These are phyloP conservation scores for Sylvietta virens DNA, from an alignment of 2,113 vertebrate genomes.

Conservation along the genomic window DNA sequence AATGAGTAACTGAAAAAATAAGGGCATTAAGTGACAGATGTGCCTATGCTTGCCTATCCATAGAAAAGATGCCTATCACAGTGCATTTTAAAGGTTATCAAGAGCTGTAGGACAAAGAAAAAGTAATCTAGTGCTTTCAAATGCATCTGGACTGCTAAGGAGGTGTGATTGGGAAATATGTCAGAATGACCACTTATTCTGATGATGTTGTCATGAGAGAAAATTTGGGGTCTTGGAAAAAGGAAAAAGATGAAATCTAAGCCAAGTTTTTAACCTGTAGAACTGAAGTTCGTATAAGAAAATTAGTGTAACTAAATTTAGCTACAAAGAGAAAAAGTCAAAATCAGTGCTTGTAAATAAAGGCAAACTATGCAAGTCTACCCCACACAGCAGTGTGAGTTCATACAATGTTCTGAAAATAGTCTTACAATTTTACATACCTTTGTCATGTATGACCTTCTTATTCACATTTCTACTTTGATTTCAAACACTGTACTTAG, in stretches of 20 bases:
- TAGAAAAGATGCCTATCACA: neutral
- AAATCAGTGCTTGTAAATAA: neutral
- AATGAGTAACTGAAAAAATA: neutral
- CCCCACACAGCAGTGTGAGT: fast-evolving
- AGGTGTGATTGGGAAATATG: neutral
- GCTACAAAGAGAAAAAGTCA: neutral
- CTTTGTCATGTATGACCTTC: neutral
- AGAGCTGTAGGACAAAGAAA: neutral
- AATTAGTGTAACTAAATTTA: neutral
- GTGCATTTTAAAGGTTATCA: neutral
- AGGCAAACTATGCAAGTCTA: neutral
- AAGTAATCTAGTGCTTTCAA: neutral
- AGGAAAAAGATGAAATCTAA: neutral
- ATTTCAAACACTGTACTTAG: neutral
- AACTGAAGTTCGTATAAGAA: neutral
- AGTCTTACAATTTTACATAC: neutral
- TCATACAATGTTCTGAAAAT: neutral
- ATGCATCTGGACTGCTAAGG: neutral
- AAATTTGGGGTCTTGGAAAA: neutral
- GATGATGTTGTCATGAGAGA: neutral
- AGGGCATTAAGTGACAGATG: neutral
- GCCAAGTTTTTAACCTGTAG: neutral
- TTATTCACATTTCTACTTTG: neutral
- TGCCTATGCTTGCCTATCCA: neutral
- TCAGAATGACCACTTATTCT: neutral